Evolutionary conservation across 2,797 vertebrate genomes (phyloP).

Genomic region (Furcifer pardalis): DNA sequence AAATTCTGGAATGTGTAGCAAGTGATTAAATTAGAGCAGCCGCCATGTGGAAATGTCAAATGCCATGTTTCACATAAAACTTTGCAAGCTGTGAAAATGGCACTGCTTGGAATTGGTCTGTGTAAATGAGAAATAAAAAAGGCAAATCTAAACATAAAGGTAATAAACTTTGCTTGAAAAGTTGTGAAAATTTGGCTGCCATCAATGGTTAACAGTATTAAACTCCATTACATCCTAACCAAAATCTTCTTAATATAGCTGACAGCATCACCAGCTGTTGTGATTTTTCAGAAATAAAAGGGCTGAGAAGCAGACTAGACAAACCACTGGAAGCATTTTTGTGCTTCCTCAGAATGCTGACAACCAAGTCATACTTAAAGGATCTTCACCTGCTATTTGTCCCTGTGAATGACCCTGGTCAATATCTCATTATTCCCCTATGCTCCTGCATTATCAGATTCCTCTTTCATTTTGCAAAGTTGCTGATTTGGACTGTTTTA

Average conservation of each 20-base stretch:
- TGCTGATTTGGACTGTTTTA: no score
- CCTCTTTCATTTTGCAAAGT: no score
- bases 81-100: constrained; percentile 12
- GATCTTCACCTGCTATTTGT: no score
- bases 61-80: constrained; percentile 14
- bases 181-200: background rate
- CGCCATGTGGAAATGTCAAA: constrained; percentile 20
- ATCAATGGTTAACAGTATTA: background rate
- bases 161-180: background rate
- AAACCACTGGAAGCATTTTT: no score
- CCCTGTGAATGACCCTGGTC: no score
- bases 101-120: background rate
- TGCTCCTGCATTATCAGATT: no score
- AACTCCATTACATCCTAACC: background rate
- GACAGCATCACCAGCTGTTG: no score
- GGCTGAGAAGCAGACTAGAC: no score
- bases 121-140: constrained; percentile 9
- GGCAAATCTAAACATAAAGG: background rate
- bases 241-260: background rate
- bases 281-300: background rate
- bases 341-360: no score
- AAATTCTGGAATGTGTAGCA: constrained; percentile 9
- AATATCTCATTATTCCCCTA: no score
- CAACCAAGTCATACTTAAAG: no score
- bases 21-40: constrained; percentile 10